Percentiles rank a stretch among this genome's conserved stretches.
Conservation (phyloP, 2,797 vertebrate genomes). For the Chelon labrosus region DNA sequence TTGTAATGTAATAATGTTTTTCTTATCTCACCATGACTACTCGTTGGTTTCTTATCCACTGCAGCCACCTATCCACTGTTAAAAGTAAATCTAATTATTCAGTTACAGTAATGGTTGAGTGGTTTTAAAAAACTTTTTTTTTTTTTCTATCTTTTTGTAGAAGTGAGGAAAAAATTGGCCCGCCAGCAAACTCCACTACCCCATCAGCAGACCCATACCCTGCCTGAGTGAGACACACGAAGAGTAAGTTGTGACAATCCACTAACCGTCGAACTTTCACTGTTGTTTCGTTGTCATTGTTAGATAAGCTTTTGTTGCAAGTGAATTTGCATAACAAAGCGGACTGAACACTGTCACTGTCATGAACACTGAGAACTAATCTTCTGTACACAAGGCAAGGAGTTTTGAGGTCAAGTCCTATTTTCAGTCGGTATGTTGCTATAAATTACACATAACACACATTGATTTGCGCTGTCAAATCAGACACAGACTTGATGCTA, state of each 20-base stretch:
- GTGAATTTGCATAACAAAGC: conserved; percentile 32
- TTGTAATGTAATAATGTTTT: conserved; percentile 17
- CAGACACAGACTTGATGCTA: not conserved
- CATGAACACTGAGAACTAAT: not conserved
- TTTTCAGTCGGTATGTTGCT: conserved; percentile 8
- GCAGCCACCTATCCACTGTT: conserved; percentile 9
- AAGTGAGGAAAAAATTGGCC: conserved; percentile 31
- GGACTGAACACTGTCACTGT: conserved; percentile 5
- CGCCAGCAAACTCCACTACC: conserved; percentile 1
- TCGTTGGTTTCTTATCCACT: conserved; percentile 4
- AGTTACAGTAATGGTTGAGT: not conserved
- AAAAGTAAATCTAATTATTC: not conserved
- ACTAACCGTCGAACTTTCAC: conserved; percentile 16
- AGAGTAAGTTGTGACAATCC: conserved; percentile 69
- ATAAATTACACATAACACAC: not conserved
- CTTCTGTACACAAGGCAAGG: not conserved
- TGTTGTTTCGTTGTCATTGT: conserved; percentile 5
- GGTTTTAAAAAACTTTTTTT: conserved; percentile 52
- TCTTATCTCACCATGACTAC: not conserved
- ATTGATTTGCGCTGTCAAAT: not conserved
- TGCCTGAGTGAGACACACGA: conserved; percentile 26
- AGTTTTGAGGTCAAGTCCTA: conserved; percentile 12
- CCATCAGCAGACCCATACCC: not conserved
- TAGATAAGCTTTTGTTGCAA: conserved; percentile 46
- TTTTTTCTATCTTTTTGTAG: conserved; percentile 67